A percentile compares a stretch with the other conserved stretches of the same genome.
phyloP scores from a whole-genome alignment of 2,888 invertebrate species.

The Linnaemya vulpina region DNA sequence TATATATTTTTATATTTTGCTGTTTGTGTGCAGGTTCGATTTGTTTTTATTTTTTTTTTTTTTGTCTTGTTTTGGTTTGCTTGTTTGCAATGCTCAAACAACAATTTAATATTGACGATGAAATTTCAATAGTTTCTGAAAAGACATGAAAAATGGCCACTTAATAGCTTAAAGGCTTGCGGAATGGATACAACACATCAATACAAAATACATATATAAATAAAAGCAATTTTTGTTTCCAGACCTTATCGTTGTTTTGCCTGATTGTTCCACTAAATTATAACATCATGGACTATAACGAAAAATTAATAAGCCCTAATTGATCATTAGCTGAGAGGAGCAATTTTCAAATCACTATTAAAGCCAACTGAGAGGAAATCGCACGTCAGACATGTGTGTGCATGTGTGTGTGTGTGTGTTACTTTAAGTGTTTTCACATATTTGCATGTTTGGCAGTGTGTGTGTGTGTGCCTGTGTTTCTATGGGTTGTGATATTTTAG shows the following conservation, averaged over 20 bases:
- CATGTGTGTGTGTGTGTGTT: slow-evolving; percentile 4
- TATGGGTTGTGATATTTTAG: slow-evolving; percentile 32
- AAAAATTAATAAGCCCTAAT: slow-evolving; percentile 72
- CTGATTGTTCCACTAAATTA: slow-evolving; percentile 67
- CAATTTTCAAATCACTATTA: slow-evolving; percentile 69
- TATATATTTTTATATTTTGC: slow-evolving; percentile 3
- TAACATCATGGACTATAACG: slow-evolving; percentile 70
- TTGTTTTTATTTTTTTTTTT: not conserved
- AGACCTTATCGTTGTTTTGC: slow-evolving; percentile 23
- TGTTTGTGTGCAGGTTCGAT: not conserved
- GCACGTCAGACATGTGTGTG: slow-evolving; percentile 23
- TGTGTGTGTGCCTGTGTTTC: slow-evolving; percentile 4
- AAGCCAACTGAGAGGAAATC: slow-evolving; percentile 53
- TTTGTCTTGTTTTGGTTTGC: not conserved
- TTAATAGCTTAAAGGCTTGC: slow-evolving; percentile 52
- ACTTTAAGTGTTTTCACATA: not conserved
- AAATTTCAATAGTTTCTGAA: slow-evolving; percentile 70
- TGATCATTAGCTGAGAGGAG: slow-evolving; percentile 71
- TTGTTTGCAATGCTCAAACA: slow-evolving; percentile 25
- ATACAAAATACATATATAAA: slow-evolving; percentile 30
- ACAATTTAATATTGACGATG: slow-evolving; percentile 68
- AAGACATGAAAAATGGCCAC: slow-evolving; percentile 64
- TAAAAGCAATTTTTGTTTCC: not conserved
- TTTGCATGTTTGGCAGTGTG: not conserved
- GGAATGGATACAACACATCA: slow-evolving; percentile 24